A percentile compares a stretch with the other conserved stretches of the same genome.
phyloP scores from a whole-genome alignment of 2,797 vertebrate genomes.

The Pantherophis vulpinus region DNA sequence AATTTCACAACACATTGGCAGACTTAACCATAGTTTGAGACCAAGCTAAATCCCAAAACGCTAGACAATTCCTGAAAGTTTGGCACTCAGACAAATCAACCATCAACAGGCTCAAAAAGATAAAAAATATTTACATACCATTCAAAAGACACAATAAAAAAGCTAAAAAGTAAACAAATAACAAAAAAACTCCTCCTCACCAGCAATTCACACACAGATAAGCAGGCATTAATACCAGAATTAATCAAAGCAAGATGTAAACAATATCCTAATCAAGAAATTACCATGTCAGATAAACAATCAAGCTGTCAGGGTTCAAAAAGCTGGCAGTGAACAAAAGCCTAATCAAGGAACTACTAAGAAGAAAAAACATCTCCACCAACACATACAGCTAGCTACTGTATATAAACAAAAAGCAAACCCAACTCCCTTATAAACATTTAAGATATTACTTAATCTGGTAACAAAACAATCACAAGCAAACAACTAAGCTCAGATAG shows the following conservation, averaged over 20 bases:
- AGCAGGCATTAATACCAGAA: no score
- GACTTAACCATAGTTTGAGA: neutral
- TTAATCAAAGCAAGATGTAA: no score
- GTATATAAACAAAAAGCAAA: neutral
- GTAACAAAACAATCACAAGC: neutral
- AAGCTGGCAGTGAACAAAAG: neutral
- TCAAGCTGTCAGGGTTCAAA: neutral
- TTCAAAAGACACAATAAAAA: neutral
- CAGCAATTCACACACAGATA: neutral
- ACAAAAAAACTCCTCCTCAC: neutral
- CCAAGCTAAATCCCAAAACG: neutral
- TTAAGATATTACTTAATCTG: neutral
- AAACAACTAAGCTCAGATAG: neutral
- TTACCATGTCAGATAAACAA: neutral
- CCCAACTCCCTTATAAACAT: neutral
- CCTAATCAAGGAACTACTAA: neutral
- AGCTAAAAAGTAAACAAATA: neutral
- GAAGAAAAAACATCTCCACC: neutral
- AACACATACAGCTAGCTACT: neutral
- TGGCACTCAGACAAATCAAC: neutral
- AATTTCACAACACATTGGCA: neutral
- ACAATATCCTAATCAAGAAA: neutral
- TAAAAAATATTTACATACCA: neutral
- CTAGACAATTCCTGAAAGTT: neutral
- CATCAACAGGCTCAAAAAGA: neutral